Evolutionary conservation across 2,113 vertebrate species (phyloP).

Genomic region (Formicarius rufipectus): DNA sequence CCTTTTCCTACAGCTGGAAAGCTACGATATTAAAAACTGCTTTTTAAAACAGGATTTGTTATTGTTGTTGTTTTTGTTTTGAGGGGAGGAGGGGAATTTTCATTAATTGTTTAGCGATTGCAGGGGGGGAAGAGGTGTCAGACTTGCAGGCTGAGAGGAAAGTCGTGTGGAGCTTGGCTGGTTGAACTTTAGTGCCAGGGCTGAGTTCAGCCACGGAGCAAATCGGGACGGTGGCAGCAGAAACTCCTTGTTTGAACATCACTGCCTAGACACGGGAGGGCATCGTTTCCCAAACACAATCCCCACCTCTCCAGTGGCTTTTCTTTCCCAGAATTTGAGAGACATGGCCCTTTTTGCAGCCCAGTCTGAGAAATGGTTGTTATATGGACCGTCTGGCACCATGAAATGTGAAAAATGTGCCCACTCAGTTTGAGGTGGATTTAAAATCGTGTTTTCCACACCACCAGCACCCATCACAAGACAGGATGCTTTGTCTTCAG

Average conservation of each 20-base stretch:
- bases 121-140: too few relatives aligned
- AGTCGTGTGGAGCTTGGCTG: background rate
- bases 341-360: background rate
- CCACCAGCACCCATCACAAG: background rate
- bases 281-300: background rate
- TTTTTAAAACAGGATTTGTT: background rate
- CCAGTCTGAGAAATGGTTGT: background rate
- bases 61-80: background rate
- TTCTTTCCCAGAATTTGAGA: background rate
- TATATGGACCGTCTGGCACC: background rate
- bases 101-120: background rate
- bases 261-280: background rate
- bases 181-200: background rate
- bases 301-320: background rate
- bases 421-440: background rate
- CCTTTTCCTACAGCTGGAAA: background rate
- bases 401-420: background rate
- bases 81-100: fast-evolving
- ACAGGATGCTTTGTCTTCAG: background rate
- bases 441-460: background rate
- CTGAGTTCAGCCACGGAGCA: background rate
- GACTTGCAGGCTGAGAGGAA: background rate
- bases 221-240: background rate
- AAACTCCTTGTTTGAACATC: background rate
- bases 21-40: background rate